Conservation (phyloP, 1,140 invertebrate genomes). For the Eriocheir sinensis region DNA sequence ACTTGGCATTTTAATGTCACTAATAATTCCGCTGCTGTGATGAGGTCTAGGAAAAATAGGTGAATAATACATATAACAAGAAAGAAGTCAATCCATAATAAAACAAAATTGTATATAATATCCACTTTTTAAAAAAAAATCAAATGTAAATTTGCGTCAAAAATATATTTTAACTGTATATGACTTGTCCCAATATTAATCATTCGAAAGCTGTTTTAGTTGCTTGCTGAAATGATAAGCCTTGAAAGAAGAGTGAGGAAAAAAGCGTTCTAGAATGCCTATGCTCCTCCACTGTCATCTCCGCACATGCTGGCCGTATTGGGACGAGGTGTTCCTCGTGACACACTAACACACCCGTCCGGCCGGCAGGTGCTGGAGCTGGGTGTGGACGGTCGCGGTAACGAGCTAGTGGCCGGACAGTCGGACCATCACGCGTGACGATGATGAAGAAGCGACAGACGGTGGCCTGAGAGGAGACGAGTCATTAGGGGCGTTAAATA, state of each 20-base stretch:
- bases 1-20: too few species aligned
- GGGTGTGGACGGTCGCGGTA: background rate
- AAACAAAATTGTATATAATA: too few species aligned
- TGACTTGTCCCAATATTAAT: too few species aligned
- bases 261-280: background rate
- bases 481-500: slow-evolving; percentile 4
- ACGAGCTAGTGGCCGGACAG: background rate
- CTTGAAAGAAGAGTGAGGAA: background rate
- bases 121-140: too few species aligned
- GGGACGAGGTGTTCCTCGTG: background rate
- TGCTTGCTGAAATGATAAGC: background rate
- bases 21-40: too few species aligned
- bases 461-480: background rate
- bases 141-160: too few species aligned
- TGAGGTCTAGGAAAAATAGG: too few species aligned
- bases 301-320: background rate
- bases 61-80: too few species aligned
- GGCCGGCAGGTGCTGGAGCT: background rate
- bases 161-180: too few species aligned
- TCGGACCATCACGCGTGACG: background rate
- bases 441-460: background rate
- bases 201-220: too few species aligned
- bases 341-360: background rate
- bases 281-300: background rate
- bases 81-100: too few species aligned